Base-by-base conservation (phyloP, 1,140 invertebrate genomes). In the Leptinotarsa undecemlineata region DNA sequence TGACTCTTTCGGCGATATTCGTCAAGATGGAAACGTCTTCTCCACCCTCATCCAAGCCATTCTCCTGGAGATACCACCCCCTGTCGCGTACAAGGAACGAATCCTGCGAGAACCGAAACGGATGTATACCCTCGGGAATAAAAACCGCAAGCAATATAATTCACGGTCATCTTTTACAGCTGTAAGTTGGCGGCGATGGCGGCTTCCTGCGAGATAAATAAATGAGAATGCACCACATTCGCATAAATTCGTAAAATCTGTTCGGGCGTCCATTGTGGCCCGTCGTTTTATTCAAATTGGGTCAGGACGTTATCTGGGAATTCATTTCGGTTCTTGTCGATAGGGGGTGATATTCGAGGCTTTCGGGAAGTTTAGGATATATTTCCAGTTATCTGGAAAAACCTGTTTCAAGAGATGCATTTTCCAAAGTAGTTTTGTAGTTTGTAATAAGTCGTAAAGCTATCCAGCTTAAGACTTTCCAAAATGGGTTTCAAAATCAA, bases 71-170 rank as follows among this genome's bases (percentile, higher is more conserved):
- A 17, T 57, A 57, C 14, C 51, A 19, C 51, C 51, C 51, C n/a
- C 13, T 19, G 51, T 19, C 51, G 15, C n/a, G 15, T 19, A 57
- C 51, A 17, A 15, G 51, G n/a, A 57, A 57, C 14, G 51, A 57
- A 57, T 57, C 51, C n/a, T 57, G 33, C 51, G 51, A 15, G 4
- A 15, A 19, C 14, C n/a, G 51, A 17, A 57, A 19, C 15, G 51
- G 51, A 57, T 57, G 51, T 15, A n/a, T n/a, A 57, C 51, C 51
- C 51, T 57, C 17, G 51, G 51, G 51, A 57, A 57, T 57, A 19
- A 19, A 57, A 57, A 57, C 51, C 51, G n/a, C 51, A 57, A 57
- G 51, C 51, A 17, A 57, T 57, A 57, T 57, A 57, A 57, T 57
- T 57, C 51, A 4, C 51, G 51, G 51, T 57, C 51, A 57, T 17